Evolutionary conservation across 2,888 invertebrate genomes (phyloP).

Genomic region (Pherbina coryleti): DNA sequence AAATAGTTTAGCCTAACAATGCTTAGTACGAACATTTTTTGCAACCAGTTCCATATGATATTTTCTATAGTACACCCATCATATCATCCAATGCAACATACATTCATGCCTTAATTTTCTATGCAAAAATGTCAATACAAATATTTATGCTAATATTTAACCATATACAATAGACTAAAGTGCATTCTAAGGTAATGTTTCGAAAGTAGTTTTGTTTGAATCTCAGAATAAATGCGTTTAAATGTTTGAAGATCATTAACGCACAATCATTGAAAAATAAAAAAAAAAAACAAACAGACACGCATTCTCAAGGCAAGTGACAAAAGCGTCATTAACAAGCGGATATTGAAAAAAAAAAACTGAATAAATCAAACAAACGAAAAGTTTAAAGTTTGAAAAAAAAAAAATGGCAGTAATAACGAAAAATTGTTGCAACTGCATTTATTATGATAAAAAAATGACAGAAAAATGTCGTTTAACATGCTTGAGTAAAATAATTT

Average conservation of each 20-base stretch:
- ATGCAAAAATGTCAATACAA: no score
- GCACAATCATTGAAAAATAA: slow-evolving; percentile 31
- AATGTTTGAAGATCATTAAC: slow-evolving; percentile 52
- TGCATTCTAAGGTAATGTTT: not conserved
- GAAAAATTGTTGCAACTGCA: not conserved
- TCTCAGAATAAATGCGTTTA: slow-evolving; percentile 1
- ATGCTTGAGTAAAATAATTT: slow-evolving; percentile 11
- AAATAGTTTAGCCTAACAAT: no score
- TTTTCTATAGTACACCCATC: no score
- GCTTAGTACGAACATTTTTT: no score
- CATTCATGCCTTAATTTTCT: no score
- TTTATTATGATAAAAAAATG: no score
- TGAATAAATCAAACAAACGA: not conserved
- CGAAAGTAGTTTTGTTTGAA: slow-evolving; percentile 6
- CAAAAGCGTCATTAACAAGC: not conserved
- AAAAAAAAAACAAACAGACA: not conserved
- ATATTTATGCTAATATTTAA: no score
- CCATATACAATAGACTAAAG: no score
- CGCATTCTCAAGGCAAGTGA: slow-evolving; percentile 17
- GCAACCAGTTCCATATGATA: no score
- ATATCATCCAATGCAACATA: no score
- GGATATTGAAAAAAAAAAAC: not conserved
- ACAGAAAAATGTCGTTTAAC: slow-evolving; percentile 19
- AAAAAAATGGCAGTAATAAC: not conserved
- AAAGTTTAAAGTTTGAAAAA: not conserved